phyloP scores from a whole-genome alignment of 30 jellyfish, hydroid and myxozoan genomes.

The Hydra vulgaris region DNA sequence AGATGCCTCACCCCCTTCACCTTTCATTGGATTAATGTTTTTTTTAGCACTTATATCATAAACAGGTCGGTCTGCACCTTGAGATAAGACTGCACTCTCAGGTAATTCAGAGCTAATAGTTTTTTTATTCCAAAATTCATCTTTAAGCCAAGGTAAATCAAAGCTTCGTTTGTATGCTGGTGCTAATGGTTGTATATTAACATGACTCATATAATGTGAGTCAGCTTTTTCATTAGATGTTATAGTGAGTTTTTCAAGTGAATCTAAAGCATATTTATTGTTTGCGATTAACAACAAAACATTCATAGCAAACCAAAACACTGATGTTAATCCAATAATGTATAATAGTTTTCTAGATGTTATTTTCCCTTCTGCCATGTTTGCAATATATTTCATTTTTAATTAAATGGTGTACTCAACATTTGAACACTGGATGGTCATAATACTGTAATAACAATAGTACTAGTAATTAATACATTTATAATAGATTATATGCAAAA shows the following conservation, averaged over 20 bases:
- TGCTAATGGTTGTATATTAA: conserved; percentile 59
- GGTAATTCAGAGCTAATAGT: neutral
- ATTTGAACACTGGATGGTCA: neutral
- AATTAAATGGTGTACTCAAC: neutral
- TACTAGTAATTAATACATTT: too few relatives aligned
- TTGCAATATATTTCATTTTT: neutral
- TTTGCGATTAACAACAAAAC: conserved; percentile 64
- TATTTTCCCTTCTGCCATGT: neutral
- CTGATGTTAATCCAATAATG: conserved; percentile 72
- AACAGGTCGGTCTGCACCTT: conserved; percentile 40
- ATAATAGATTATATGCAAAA: too few relatives aligned
- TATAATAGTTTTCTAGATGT: conserved; percentile 40
- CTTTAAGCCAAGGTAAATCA: conserved; percentile 81
- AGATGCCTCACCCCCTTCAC: conserved; percentile 94
- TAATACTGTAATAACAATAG: too few relatives aligned
- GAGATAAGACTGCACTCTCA: neutral
- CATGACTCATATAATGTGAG: conserved; percentile 74
- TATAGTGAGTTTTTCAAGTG: conserved; percentile 53
- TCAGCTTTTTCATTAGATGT: conserved; percentile 53
- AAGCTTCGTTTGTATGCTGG: conserved; percentile 50
- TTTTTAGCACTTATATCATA: conserved; percentile 62
- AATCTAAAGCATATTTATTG: conserved; percentile 69
- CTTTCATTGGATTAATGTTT: conserved; percentile 69
- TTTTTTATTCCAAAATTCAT: conserved; percentile 19
- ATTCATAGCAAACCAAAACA: conserved; percentile 84